Conservation (phyloP, 2,113 vertebrate species). For the Ceyx margarethae region DNA sequence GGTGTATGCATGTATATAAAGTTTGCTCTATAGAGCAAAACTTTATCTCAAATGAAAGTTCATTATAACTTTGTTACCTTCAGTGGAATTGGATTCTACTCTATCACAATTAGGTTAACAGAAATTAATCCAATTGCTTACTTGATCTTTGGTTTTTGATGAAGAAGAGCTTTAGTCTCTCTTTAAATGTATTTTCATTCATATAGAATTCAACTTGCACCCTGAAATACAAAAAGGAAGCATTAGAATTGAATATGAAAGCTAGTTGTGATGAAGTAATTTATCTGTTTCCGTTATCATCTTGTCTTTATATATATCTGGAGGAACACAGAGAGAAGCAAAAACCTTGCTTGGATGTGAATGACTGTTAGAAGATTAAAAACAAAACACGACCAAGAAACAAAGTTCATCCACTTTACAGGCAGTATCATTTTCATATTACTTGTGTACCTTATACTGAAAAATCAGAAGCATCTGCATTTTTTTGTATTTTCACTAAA, state of each 20-base stretch:
- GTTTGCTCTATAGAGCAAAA: neutral
- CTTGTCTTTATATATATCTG: neutral
- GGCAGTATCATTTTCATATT: neutral
- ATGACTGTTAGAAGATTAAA: neutral
- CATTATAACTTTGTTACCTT: neutral
- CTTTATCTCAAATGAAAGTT: neutral
- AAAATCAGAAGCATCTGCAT: neutral
- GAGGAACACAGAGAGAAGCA: neutral
- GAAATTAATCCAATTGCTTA: slow-evolving; percentile 69
- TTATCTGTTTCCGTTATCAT: neutral
- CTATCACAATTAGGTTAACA: neutral
- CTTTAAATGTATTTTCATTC: slow-evolving; percentile 88
- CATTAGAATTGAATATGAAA: neutral
- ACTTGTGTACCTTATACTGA: neutral
- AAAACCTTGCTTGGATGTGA: neutral
- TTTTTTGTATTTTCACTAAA: neutral
- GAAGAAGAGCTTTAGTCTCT: slow-evolving; percentile 87
- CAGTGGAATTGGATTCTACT: neutral
- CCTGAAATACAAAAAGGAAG: slow-evolving; percentile 73
- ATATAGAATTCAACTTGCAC: slow-evolving; percentile 88
- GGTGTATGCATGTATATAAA: no score
- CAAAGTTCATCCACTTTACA: neutral
- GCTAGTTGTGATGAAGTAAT: no score
- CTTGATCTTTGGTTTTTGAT: slow-evolving; percentile 92
- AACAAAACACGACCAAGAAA: neutral